These are phyloP conservation scores for Pyxicephalus adspersus DNA, from an alignment of 2,113 vertebrate genomes.

Conservation along the genomic window DNA sequence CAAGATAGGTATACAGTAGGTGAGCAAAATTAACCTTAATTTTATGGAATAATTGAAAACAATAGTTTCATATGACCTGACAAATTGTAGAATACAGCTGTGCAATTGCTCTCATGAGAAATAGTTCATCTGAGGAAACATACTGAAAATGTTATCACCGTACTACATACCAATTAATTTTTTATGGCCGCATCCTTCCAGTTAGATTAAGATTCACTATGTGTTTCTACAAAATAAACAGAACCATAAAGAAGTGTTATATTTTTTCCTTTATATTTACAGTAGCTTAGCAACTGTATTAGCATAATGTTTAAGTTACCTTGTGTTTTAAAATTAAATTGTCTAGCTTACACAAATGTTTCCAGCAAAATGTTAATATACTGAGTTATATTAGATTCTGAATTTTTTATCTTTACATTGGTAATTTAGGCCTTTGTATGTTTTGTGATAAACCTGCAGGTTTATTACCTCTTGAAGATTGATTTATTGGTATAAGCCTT, in stretches of 20 bases:
- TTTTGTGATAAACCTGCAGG: too few species aligned
- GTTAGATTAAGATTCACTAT: constrained; percentile 51
- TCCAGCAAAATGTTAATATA: too few species aligned
- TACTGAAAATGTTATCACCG: constrained; percentile 40
- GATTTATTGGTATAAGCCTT: too few species aligned
- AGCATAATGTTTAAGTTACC: constrained; percentile 15
- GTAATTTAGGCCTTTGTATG: too few species aligned
- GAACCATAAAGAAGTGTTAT: constrained; percentile 31
- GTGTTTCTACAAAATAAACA: constrained; percentile 44
- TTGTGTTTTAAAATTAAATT: constrained; percentile 10
- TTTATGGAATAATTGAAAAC: constrained; percentile 33
- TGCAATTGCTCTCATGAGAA: constrained; percentile 7
- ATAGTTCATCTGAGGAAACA: constrained; percentile 31
- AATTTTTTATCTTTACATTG: too few species aligned
- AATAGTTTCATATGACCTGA: constrained; percentile 27
- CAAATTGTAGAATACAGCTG: neutral
- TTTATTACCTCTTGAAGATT: too few species aligned
- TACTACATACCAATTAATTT: constrained; percentile 49
- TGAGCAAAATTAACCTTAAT: neutral
- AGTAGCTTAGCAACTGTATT: constrained; percentile 20
- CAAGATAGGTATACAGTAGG: neutral
- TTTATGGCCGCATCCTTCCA: constrained; percentile 28
- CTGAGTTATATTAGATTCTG: too few species aligned
- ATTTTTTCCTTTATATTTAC: constrained; percentile 14
- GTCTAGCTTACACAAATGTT: neutral